Percentiles rank a stretch among this genome's conserved stretches.
Conservation (phyloP, 2,797 vertebrate species). For the Rhinichthys osculus region DNA sequence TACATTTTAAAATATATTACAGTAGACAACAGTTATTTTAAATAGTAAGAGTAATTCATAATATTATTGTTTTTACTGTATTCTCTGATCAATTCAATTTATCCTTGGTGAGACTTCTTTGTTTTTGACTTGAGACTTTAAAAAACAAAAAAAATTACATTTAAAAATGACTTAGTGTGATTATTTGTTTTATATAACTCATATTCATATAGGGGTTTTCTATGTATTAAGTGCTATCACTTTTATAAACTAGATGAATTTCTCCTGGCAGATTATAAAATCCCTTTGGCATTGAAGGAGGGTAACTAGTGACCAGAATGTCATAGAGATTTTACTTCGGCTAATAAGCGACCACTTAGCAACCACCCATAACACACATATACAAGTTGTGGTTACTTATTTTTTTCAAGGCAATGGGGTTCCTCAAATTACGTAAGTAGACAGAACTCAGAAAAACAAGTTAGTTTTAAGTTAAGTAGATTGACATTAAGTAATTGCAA, state of each 20-base stretch:
- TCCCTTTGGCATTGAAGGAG: not conserved
- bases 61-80: not conserved
- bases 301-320: not conserved
- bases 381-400: too few relatives aligned
- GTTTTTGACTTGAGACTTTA: not conserved
- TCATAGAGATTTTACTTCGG: not conserved
- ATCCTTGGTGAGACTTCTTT: not conserved
- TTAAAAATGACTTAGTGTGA: not conserved
- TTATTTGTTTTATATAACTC: not conserved
- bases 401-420: not conserved
- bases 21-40: not conserved
- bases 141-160: not conserved
- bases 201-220: too few relatives aligned
- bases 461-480: not conserved
- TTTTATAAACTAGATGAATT: not conserved
- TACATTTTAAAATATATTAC: not conserved
- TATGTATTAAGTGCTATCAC: too few relatives aligned
- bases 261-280: not conserved
- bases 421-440: not conserved
- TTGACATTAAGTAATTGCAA: too few relatives aligned
- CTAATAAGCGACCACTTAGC: not conserved
- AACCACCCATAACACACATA: not conserved
- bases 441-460: not conserved
- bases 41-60: not conserved
- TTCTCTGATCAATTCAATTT: not conserved